A percentile compares a stretch with the other conserved stretches of the same genome.
Conservation (phyloP, 2,797 vertebrate species). For the Sebastiscus albofasciatus region DNA sequence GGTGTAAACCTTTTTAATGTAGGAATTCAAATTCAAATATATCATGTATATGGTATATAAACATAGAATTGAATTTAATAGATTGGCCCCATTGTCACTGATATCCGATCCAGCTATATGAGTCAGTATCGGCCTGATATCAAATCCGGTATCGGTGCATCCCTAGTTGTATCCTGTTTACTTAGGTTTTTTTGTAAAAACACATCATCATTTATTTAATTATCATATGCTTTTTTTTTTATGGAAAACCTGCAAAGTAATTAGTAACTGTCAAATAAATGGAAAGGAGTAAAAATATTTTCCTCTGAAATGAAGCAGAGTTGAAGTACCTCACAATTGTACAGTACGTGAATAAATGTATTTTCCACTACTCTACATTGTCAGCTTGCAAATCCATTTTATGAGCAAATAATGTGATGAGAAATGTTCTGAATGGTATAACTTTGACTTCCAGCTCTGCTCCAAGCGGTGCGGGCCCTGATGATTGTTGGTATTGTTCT, state of each 20-base stretch:
- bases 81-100: too few relatives aligned
- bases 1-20: background rate
- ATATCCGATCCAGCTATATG: too few relatives aligned
- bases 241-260: background rate
- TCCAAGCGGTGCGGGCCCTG: conserved; percentile 90
- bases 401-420: background rate
- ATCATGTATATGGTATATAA: too few relatives aligned
- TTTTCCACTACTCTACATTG: background rate
- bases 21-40: background rate
- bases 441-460: conserved; percentile 81
- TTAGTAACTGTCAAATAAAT: background rate
- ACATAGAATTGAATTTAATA: too few relatives aligned
- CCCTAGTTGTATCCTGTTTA: too few relatives aligned
- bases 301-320: background rate
- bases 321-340: background rate
- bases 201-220: background rate
- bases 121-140: too few relatives aligned
- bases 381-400: background rate
- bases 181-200: background rate
- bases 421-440: background rate
- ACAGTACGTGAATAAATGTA: background rate
- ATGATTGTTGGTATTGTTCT: conserved; percentile 91
- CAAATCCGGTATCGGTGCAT: too few relatives aligned
- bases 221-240: background rate
- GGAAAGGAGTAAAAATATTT: background rate